Base-by-base conservation (phyloP, 1,140 invertebrate species). In the Forficula auricularia region DNA sequence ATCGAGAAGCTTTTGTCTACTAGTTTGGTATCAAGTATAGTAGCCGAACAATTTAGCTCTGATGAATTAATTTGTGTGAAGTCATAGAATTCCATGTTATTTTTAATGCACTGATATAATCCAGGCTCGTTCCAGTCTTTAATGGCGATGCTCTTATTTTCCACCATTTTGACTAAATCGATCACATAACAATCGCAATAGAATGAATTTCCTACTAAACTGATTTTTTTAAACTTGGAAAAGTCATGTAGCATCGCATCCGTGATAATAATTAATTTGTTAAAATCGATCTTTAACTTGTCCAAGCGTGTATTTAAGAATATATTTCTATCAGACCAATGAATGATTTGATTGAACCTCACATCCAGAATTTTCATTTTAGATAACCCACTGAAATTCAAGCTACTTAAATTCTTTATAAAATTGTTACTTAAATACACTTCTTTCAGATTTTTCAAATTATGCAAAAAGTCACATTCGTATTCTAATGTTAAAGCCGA, bases 301-400 rank as follows among this genome's bases (percentile, higher is more conserved):
- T 9, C 49, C 44, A 52, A 64, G 8, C 13, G 52, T 47, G 36
- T 52, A 27, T 45, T 65, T 54, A 48, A 71, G 68, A 18, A 27
- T 9, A 42, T 18, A 42, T 18, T 35, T 32, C 15, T 6, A 16
- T 10, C 4, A 1, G 15, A 50, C 43, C 0, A 67, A 45, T 65
- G 70, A 70, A 42, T 62, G 10, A 73, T 61, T 34, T 64, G 70
- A 38, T 74, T 74, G 3, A 61, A 48, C 10, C 48, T 50, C 3
- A 73, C 40, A 3, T 56, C 60, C 0, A 73, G 30, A 2, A 66
- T 42, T 19, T 59, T 51, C 10, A 73, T 40, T 0, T 52, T 51
- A 2, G 50, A 49, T 45, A 68, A 62, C 1, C 54, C 44, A 0
- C 40, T 43, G 30, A 70, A 63, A 0, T 55, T 52, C 10, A 47